Conservation (phyloP, 2,888 invertebrate genomes). For the Cerastis leucographa region DNA sequence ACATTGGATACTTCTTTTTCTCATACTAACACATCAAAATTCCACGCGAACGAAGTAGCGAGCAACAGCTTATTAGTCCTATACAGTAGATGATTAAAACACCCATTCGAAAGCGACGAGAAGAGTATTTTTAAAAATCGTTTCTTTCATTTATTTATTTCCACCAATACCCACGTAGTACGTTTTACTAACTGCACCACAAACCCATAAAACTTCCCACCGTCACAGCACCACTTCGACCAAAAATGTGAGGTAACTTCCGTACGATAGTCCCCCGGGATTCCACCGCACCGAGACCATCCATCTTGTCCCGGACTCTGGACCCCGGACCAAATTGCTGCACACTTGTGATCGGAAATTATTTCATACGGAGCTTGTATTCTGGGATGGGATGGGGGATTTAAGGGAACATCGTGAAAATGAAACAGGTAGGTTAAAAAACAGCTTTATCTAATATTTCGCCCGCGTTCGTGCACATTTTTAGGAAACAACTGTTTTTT, state of each 20-base stretch:
- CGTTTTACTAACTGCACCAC: background rate
- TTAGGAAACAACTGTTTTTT: background rate
- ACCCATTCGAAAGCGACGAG: background rate
- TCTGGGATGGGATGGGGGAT: background rate
- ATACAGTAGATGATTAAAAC: background rate
- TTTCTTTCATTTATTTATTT: no score
- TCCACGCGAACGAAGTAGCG: no score
- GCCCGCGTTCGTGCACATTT: no score
- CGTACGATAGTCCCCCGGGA: constrained; percentile 60
- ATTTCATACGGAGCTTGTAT: constrained; percentile 48
- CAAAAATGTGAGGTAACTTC: constrained; percentile 52
- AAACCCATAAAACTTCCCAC: background rate
- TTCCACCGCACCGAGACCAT: constrained; percentile 64
- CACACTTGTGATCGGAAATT: constrained; percentile 54
- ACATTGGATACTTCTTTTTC: no score
- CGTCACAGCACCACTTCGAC: constrained; percentile 8
- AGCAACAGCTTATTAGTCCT: background rate
- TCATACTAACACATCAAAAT: no score
- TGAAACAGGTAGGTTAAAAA: background rate
- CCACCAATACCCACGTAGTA: background rate
- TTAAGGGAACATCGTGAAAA: background rate
- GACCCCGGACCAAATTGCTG: constrained; percentile 49
- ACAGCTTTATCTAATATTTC: background rate
- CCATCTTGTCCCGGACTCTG: constrained; percentile 66
- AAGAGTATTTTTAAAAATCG: background rate